phyloP scores from a whole-genome alignment of 2,113 vertebrate genomes.

The Nyctereutes procyonoides region DNA sequence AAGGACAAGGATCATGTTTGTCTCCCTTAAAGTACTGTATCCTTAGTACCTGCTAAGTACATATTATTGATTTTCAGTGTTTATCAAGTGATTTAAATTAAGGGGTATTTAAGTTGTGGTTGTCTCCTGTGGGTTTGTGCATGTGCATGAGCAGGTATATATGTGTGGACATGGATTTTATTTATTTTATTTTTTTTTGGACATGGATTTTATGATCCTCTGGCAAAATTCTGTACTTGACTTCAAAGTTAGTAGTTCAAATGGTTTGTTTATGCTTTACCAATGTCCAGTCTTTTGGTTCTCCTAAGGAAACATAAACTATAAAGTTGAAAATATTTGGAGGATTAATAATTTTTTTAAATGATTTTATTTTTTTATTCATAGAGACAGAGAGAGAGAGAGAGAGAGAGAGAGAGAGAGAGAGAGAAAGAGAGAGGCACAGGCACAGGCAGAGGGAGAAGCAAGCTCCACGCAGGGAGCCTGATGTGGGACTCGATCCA shows the following conservation, averaged over 20 bases:
- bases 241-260: neutral
- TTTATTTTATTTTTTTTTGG: neutral
- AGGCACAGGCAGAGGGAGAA: no score
- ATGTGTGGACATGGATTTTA: neutral
- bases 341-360: constrained; percentile 16
- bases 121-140: neutral
- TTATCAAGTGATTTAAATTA: constrained; percentile 36
- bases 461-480: no score
- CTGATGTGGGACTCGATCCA: no score
- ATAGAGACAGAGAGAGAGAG: no score
- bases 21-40: neutral
- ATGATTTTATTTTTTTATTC: no score
- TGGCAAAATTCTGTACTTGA: neutral
- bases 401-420: no score
- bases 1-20: neutral
- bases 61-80: constrained; percentile 32
- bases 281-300: neutral
- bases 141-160: no score
- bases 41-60: neutral
- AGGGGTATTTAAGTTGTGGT: neutral
- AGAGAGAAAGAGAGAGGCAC: no score
- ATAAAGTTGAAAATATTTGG: constrained; percentile 34
- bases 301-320: neutral
- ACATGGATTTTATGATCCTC: neutral
- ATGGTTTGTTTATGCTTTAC: constrained; percentile 28